phyloP scores from a whole-genome alignment of 2,113 vertebrate genomes.

The Zosterops japonicus region DNA sequence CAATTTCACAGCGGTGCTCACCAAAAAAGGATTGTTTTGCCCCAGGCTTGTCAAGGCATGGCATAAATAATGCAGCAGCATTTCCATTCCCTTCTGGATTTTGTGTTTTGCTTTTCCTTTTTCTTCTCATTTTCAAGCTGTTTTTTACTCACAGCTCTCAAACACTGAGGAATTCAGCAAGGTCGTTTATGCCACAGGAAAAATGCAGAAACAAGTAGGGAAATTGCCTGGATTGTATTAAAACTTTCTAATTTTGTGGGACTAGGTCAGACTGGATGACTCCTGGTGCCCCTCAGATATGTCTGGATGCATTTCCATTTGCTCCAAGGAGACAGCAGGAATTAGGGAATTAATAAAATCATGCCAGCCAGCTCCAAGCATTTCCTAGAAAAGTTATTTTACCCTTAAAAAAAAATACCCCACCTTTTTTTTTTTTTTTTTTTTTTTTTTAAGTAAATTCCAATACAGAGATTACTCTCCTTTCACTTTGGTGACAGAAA shows the following conservation, averaged over 20 bases:
- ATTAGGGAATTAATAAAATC: not conserved
- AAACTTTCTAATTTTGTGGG: not conserved
- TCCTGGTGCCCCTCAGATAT: not conserved
- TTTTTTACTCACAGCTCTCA: not conserved
- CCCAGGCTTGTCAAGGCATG: not conserved
- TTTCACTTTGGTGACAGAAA: not conserved
- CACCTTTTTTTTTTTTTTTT: not conserved
- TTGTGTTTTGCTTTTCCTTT: not conserved
- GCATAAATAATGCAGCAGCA: not conserved
- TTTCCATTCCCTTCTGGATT: not conserved
- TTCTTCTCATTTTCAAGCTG: not conserved
- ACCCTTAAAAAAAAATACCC: not conserved
- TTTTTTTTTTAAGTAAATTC: not conserved
- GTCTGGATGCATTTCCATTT: not conserved
- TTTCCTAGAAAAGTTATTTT: not conserved
- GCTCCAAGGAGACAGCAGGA: not conserved
- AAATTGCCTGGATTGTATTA: not conserved
- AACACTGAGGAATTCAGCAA: not conserved
- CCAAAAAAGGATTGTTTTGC: not conserved
- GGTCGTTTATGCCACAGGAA: not conserved
- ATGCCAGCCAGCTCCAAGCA: not conserved
- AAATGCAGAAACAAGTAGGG: not conserved
- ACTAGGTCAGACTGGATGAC: accelerated
- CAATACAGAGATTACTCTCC: not conserved
- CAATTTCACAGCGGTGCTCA: not conserved